These are phyloP conservation scores for Elephas maximus DNA, from an alignment of 2,113 vertebrate species.

Conservation along the genomic window DNA sequence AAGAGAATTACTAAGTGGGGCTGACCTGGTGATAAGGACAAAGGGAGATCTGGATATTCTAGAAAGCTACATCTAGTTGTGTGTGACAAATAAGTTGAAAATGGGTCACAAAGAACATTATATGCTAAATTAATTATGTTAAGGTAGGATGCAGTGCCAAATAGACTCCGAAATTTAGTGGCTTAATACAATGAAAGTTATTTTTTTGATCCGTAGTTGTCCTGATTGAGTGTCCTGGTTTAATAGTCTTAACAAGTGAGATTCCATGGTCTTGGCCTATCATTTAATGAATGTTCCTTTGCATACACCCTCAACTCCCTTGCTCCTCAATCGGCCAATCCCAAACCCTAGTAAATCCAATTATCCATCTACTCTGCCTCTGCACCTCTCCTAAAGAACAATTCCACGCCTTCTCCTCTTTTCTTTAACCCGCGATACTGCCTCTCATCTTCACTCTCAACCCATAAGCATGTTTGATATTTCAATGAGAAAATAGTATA, in stretches of 20 bases:
- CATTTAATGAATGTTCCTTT: background rate
- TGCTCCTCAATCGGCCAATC: background rate
- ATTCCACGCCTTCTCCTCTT: background rate
- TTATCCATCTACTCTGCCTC: background rate
- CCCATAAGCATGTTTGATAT: background rate
- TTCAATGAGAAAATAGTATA: background rate
- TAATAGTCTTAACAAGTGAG: background rate
- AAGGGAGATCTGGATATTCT: background rate
- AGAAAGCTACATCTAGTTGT: background rate
- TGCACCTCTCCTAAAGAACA: background rate
- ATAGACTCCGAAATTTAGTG: background rate
- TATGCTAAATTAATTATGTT: conserved; percentile 5
- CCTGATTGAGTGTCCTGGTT: background rate
- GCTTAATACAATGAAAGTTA: conserved; percentile 24
- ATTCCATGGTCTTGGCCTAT: too few relatives aligned
- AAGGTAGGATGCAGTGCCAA: background rate
- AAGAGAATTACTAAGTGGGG: background rate
- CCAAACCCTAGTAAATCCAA: background rate
- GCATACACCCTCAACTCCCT: background rate
- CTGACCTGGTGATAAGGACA: background rate
- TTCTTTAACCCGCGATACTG: background rate
- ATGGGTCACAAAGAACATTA: background rate
- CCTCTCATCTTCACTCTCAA: background rate
- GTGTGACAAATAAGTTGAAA: background rate
- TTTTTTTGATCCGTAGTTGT: background rate